Evolutionary conservation across 2,888 invertebrate species (phyloP), one percentile per base, ranked within the genome.

Genomic region (Drosophila atripex): DNA sequence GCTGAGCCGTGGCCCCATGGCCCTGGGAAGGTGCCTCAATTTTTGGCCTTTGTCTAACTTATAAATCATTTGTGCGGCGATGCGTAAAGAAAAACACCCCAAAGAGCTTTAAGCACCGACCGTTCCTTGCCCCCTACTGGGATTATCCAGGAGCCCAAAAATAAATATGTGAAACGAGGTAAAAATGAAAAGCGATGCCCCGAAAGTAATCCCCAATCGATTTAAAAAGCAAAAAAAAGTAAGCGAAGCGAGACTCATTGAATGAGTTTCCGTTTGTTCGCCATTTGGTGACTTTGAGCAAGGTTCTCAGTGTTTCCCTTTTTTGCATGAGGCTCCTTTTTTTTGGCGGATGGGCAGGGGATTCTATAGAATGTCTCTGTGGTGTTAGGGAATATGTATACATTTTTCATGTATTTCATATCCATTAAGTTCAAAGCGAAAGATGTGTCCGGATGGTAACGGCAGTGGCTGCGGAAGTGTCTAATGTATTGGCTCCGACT

Each of bases 341-440:
- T 79, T 63, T 41, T 12, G 18, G 35, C n/a, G n/a, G 25, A 25
- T n/a, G 8, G 12, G 18, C 3, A 9, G 9, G 5, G 14, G 38
- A 12, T 30, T 6, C 12, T 21, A 35, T 23, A 12, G 32, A 45
- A 18, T 39, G 65, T 32, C 38, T 53, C 64, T 49, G 25, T 14
- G 43, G 59, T 51, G 35, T 51, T 35, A 16, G 66, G 49, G 35
- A 61, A 53, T 38, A 74, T 60, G 72, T 86, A 79, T 86, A 83
- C 63, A 82, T 88, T 80, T 86, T 87, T 82, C 79, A 87, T 88
- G 77, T 83, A 86, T 88, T 88, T 77, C 88, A 86, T 88, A 83
- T 82, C 88, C 82, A 82, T 82, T 82, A 82, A 86, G 82, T 87
- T 82, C 86, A 88, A 82, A 88, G 88, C 77, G 71, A 69, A 78